A percentile compares a stretch with the other conserved stretches of the same genome.
Conservation (phyloP, 2,113 vertebrate species). For the Pelodiscus sinensis region DNA sequence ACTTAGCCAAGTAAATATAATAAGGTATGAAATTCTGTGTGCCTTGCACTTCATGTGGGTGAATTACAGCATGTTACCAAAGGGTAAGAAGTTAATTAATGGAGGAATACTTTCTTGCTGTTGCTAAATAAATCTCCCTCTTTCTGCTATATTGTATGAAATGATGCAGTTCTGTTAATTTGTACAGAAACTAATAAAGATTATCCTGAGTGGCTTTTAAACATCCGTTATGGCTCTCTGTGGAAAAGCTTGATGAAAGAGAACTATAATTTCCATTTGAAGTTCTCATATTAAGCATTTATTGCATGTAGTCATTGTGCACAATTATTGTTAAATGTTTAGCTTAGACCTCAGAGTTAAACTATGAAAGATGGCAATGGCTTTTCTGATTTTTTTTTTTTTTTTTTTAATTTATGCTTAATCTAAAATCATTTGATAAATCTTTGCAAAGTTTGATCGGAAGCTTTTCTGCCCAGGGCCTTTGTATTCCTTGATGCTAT, state of each 20-base stretch:
- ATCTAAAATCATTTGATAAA: neutral
- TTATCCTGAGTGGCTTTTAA: constrained; percentile 42
- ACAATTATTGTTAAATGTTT: neutral
- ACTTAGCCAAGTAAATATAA: neutral
- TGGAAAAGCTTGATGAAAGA: constrained; percentile 40
- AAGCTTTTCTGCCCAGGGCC: neutral
- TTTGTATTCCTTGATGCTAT: neutral
- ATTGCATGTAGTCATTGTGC: neutral
- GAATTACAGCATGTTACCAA: constrained; percentile 23
- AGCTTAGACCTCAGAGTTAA: neutral
- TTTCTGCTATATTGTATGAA: constrained; percentile 32
- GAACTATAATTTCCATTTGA: neutral
- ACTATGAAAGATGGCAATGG: neutral
- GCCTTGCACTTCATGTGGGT: constrained; percentile 6
- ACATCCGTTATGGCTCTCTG: constrained; percentile 34
- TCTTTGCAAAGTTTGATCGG: neutral
- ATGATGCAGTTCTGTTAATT: constrained; percentile 26
- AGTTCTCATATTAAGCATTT: constrained; percentile 49
- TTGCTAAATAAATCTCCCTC: constrained; percentile 49
- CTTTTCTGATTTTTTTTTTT: neutral
- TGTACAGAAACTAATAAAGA: constrained; percentile 9
- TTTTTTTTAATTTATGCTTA: neutral
- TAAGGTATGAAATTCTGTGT: neutral
- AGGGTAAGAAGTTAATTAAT: constrained; percentile 31
- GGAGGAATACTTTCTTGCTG: constrained; percentile 34